These are phyloP conservation scores for Athene noctua DNA, from an alignment of 2,113 vertebrate species.

Conservation along the genomic window DNA sequence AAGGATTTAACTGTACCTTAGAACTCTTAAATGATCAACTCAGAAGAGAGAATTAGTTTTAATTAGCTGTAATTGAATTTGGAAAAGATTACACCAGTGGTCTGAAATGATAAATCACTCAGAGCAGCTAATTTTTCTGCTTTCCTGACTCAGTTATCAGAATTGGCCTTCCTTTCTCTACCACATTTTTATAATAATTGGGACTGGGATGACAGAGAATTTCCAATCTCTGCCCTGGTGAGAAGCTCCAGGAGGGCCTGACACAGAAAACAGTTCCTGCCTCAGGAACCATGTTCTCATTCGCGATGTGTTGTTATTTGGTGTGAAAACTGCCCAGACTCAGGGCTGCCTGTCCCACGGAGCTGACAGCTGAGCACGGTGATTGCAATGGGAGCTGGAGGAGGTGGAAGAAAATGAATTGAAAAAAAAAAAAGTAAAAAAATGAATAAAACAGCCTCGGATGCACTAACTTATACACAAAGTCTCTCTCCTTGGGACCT, in stretches of 20 bases:
- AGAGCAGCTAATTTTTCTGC: background rate
- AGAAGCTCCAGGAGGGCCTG: conserved; percentile 12
- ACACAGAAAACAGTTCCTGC: background rate
- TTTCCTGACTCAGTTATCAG: background rate
- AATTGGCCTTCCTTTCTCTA: background rate
- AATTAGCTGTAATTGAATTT: conserved; percentile 51
- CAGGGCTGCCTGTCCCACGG: background rate
- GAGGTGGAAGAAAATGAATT: background rate
- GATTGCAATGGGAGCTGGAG: background rate
- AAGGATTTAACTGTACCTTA: background rate
- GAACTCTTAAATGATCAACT: background rate
- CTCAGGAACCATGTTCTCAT: background rate
- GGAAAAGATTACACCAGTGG: background rate
- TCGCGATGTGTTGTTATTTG: background rate
- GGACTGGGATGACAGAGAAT: background rate
- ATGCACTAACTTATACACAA: background rate
- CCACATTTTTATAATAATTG: background rate
- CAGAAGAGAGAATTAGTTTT: background rate
- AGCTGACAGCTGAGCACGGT: background rate
- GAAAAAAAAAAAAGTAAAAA: background rate
- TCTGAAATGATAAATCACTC: background rate
- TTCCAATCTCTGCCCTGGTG: conserved; percentile 15
- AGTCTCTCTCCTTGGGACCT: background rate
- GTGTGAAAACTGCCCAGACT: conserved; percentile 23
- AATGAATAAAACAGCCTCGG: background rate